Percentiles rank a stretch among this genome's conserved stretches.
Evolutionary conservation across 2,888 invertebrate genomes (phyloP).

Genomic region (Linnaemya vulpina): DNA sequence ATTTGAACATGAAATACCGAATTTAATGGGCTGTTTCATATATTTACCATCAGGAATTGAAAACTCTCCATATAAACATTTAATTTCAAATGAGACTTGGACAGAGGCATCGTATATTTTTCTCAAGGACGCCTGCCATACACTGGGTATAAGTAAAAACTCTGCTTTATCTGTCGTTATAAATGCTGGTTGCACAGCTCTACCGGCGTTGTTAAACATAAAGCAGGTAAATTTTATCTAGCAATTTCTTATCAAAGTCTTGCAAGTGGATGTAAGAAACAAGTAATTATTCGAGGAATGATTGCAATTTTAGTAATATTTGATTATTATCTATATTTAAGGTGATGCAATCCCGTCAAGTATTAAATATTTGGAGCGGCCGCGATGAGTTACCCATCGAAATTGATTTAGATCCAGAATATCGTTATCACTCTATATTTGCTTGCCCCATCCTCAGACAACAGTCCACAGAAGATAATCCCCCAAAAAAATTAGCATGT

Average conservation of each 20-base stretch:
- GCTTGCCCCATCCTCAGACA: conserved; percentile 99
- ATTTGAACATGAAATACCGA: conserved; percentile 92
- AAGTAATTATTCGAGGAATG: too few relatives aligned
- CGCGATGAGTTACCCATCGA: conserved; percentile 99
- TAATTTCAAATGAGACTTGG: conserved; percentile 91
- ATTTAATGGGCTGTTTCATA: conserved; percentile 92
- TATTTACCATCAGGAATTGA: conserved; percentile 91
- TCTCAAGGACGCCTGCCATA: conserved; percentile 94
- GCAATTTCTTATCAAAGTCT: too few relatives aligned
- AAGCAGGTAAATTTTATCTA: conserved; percentile 85
- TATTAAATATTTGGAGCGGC: conserved; percentile 96
- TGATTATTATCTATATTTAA: conserved; percentile 33
- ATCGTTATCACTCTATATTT: conserved; percentile 98
- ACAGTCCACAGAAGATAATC: conserved; percentile 97
- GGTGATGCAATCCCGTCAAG: conserved; percentile 94
- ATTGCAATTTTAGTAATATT: not conserved
- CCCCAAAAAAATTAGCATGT: conserved; percentile 97
- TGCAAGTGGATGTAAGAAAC: not conserved
- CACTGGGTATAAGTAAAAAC: conserved; percentile 94
- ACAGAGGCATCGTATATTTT: conserved; percentile 92
- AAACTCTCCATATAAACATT: conserved; percentile 90
- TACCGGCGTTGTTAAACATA: conserved; percentile 97
- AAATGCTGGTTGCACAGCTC: conserved; percentile 95
- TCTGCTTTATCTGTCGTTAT: conserved; percentile 96
- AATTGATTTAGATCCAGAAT: conserved; percentile 95